Percentiles rank a stretch among this genome's conserved stretches.
Conservation (phyloP, 2,113 vertebrate genomes). For the Menidia beryllina region DNA sequence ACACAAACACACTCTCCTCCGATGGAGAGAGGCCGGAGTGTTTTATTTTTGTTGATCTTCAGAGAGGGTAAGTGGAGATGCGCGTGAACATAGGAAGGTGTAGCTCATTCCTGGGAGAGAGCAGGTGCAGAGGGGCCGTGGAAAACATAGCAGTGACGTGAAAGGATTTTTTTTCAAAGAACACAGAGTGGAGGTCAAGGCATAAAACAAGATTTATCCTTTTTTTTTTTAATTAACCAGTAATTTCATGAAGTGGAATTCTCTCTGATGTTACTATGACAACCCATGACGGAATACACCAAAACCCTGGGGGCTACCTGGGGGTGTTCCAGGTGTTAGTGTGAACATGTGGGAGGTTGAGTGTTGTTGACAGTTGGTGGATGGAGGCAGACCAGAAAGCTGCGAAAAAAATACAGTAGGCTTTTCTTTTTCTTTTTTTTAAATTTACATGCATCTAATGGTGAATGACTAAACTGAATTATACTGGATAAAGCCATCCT, state of each 20-base stretch:
- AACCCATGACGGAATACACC: slow-evolving; percentile 80
- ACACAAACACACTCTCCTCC: slow-evolving; percentile 52
- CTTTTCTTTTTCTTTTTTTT: not conserved
- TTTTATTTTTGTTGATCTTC: slow-evolving; percentile 56
- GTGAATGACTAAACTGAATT: not conserved
- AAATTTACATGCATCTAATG: not conserved
- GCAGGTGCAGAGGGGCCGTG: not conserved
- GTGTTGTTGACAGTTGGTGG: slow-evolving; percentile 32
- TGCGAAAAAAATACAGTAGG: slow-evolving; percentile 10
- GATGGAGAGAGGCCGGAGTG: slow-evolving; percentile 38
- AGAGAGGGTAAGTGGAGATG: slow-evolving; percentile 35
- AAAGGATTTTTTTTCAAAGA: not conserved
- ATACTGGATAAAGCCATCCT: not conserved
- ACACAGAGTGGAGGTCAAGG: slow-evolving; percentile 1
- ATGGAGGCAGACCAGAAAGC: slow-evolving; percentile 24
- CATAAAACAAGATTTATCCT: slow-evolving; percentile 33
- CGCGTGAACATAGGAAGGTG: slow-evolving; percentile 17
- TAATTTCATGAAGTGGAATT: slow-evolving; percentile 75
- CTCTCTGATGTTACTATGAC: slow-evolving; percentile 80
- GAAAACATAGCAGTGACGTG: not conserved
- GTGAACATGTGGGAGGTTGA: slow-evolving; percentile 34
- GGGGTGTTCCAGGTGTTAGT: slow-evolving; percentile 60
- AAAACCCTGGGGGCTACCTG: slow-evolving; percentile 66
- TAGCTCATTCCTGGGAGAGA: slow-evolving; percentile 1
- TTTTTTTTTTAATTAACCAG: slow-evolving; percentile 70